Conservation (phyloP, 2,113 vertebrate genomes). For the Eptesicus fuscus region DNA sequence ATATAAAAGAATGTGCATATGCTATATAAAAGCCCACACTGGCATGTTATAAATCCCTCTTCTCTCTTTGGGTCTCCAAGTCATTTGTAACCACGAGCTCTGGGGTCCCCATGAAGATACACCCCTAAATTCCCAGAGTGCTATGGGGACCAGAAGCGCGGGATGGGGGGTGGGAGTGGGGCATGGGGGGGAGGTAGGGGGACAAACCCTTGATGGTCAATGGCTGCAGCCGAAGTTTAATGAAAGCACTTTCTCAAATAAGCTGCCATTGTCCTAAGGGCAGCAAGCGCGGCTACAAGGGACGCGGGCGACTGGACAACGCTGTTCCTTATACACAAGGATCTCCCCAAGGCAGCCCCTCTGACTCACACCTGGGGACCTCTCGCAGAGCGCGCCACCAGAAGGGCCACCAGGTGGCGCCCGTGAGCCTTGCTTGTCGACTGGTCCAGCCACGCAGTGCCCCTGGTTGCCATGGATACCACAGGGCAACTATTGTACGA, state of each 20-base stretch:
- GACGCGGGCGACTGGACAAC: fast-evolving
- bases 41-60: not conserved
- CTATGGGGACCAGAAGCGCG: not conserved
- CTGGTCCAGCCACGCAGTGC: fast-evolving
- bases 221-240: not conserved
- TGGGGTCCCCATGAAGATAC: not conserved
- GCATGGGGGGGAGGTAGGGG: too few species aligned
- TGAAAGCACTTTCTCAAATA: not conserved
- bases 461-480: not conserved
- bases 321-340: not conserved
- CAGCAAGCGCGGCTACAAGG: not conserved
- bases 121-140: not conserved
- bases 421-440: not conserved
- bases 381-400: not conserved
- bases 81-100: fast-evolving
- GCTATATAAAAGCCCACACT: not conserved
- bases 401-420: slow-evolving; percentile 62
- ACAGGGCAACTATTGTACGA: not conserved
- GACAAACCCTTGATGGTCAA: not conserved
- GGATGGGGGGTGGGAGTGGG: too few species aligned
- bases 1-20: not conserved
- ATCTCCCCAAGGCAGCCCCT: not conserved
- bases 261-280: not conserved
- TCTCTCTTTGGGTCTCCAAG: not conserved
- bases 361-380: not conserved